phyloP scores from a whole-genome alignment of 2,888 invertebrate species.

The Eremobia ochroleuca region DNA sequence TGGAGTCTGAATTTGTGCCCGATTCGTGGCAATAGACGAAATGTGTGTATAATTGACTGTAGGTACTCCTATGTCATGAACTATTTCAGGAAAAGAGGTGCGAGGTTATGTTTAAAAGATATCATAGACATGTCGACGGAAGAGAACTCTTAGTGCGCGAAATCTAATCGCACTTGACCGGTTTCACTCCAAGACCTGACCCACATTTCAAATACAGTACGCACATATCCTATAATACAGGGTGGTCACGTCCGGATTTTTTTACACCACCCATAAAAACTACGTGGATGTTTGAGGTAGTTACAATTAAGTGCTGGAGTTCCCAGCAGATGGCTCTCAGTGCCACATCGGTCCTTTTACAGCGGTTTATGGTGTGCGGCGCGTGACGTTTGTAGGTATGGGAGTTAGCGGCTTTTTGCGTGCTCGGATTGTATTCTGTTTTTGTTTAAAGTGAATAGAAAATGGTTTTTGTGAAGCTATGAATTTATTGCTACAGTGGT shows the following conservation, averaged over 20 bases:
- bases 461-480: background rate
- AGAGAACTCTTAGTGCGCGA: background rate
- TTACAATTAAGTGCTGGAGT: conserved; percentile 37
- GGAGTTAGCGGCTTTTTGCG: background rate
- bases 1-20: too few relatives aligned
- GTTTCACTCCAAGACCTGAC: background rate
- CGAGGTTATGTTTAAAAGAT: background rate
- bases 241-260: conserved; percentile 8
- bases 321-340: conserved; percentile 41
- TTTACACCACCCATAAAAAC: conserved; percentile 41
- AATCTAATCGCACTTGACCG: background rate
- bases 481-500: background rate
- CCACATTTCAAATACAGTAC: background rate
- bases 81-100: background rate
- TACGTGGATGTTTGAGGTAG: conserved; percentile 19
- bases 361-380: conserved; percentile 5
- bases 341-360: conserved; percentile 10
- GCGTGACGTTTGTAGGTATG: conserved; percentile 11
- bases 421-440: background rate
- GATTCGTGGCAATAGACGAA: background rate
- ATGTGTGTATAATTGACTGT: background rate
- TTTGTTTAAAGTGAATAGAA: background rate
- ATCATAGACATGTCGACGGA: background rate
- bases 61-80: background rate
- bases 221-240: background rate